phyloP scores from a whole-genome alignment of 2,888 invertebrate species.

The Lycia hirtaria region DNA sequence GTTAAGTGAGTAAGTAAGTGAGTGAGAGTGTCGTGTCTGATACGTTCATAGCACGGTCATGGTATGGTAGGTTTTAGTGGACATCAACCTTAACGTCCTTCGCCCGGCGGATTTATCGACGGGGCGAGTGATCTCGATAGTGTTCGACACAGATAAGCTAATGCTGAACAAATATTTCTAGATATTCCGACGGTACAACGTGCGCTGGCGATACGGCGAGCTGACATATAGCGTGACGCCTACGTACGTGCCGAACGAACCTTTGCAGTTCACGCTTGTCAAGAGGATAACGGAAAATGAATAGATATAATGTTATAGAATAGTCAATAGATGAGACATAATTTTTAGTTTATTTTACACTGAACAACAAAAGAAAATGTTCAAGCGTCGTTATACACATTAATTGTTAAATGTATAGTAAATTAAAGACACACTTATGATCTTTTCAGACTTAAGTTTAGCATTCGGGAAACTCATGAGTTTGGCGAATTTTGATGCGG shows the following conservation, averaged over 20 bases:
- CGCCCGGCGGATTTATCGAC: constrained; percentile 26
- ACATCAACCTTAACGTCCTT: constrained; percentile 15
- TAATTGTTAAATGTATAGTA: no score
- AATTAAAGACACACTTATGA: no score
- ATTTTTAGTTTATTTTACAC: neutral
- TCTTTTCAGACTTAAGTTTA: no score
- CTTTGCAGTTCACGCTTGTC: constrained; percentile 88
- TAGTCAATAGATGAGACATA: neutral
- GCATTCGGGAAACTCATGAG: no score
- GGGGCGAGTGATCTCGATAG: constrained; percentile 27
- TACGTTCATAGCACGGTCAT: no score
- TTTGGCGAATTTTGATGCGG: no score
- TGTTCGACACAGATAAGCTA: constrained; percentile 34
- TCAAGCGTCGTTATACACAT: no score
- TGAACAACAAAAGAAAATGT: no score
- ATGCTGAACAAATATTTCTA: constrained; percentile 65
- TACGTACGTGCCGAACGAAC: constrained; percentile 90
- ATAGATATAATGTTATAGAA: neutral
- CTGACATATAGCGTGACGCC: constrained; percentile 90
- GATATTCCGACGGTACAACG: constrained; percentile 89
- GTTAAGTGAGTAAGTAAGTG: no score
- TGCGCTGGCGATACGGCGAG: constrained; percentile 88
- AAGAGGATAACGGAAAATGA: constrained; percentile 50
- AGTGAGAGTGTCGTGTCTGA: no score
- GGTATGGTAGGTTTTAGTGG: no score